Evolutionary conservation across 2,113 vertebrate species (phyloP).

Genomic region (Lontra canadensis): DNA sequence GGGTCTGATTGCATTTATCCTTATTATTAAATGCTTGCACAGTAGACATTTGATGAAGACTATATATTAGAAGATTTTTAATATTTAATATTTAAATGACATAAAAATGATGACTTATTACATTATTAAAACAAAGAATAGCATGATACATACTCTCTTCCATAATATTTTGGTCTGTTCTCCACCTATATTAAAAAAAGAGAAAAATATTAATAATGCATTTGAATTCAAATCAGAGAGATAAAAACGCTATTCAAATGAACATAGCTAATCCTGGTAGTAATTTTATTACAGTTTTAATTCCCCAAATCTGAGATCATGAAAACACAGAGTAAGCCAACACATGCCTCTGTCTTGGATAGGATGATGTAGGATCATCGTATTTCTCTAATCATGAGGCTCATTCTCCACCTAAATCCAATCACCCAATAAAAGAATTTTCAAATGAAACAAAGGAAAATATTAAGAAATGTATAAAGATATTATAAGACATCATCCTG

Average conservation of each 20-base stretch:
- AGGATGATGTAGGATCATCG: not conserved
- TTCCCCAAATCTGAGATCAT: conserved; percentile 42
- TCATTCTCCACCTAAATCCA: not conserved
- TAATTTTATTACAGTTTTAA: conserved; percentile 55
- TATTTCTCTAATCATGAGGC: not conserved
- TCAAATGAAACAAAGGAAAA: conserved; percentile 37
- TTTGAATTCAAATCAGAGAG: conserved; percentile 54
- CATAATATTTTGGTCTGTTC: conserved; percentile 98
- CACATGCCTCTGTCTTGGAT: not conserved
- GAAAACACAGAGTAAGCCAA: conserved; percentile 14
- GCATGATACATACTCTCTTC: conserved; percentile 95
- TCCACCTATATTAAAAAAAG: conserved; percentile 91
- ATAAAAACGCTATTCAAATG: conserved; percentile 54
- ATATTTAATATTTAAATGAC: conserved; percentile 58
- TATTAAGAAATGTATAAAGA: conserved; percentile 10
- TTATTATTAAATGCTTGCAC: conserved; percentile 48
- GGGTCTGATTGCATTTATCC: conserved; percentile 50
- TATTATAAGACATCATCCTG: conserved; percentile 20
- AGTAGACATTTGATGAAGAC: conserved; percentile 36
- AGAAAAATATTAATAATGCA: conserved; percentile 72
- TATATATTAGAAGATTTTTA: conserved; percentile 18
- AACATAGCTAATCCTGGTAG: not conserved
- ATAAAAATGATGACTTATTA: conserved; percentile 55
- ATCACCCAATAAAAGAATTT: not conserved
- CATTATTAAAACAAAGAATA: conserved; percentile 70